These are phyloP conservation scores for Rhynchomys soricoides DNA, from an alignment of 2,113 vertebrate genomes.

Conservation along the genomic window DNA sequence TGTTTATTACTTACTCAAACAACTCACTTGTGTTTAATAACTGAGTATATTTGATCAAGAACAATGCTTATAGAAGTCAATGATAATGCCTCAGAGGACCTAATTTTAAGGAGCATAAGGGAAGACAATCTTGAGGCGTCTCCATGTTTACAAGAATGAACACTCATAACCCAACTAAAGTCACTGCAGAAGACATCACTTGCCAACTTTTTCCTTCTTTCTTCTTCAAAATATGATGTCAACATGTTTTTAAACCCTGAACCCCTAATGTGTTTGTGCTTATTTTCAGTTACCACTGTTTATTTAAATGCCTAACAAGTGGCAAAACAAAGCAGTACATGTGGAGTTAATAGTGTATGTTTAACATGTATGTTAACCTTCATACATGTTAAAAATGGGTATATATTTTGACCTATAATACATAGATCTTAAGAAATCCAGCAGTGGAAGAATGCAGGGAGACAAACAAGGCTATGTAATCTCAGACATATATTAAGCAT, in stretches of 20 bases:
- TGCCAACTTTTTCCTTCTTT: not conserved
- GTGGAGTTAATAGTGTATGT: not conserved
- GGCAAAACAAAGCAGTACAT: not conserved
- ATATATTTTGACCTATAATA: not conserved
- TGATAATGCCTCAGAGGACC: not conserved
- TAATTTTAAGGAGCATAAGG: not conserved
- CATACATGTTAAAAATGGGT: not conserved
- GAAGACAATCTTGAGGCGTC: not conserved
- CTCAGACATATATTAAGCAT: not conserved
- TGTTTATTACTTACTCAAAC: not conserved
- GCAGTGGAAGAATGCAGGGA: not conserved
- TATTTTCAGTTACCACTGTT: not conserved
- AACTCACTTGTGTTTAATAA: not conserved
- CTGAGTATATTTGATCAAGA: not conserved
- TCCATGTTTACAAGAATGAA: not conserved
- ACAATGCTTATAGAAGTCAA: not conserved
- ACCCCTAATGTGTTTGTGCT: not conserved
- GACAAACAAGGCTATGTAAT: not conserved
- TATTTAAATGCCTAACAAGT: not conserved
- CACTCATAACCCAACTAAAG: not conserved
- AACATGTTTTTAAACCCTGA: not conserved
- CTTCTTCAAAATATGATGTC: not conserved
- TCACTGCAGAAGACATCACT: not conserved
- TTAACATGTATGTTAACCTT: no score
- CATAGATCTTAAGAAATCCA: not conserved